Base-by-base conservation (phyloP, 2,797 vertebrate species). In the Enteromius fasciolatus region DNA sequence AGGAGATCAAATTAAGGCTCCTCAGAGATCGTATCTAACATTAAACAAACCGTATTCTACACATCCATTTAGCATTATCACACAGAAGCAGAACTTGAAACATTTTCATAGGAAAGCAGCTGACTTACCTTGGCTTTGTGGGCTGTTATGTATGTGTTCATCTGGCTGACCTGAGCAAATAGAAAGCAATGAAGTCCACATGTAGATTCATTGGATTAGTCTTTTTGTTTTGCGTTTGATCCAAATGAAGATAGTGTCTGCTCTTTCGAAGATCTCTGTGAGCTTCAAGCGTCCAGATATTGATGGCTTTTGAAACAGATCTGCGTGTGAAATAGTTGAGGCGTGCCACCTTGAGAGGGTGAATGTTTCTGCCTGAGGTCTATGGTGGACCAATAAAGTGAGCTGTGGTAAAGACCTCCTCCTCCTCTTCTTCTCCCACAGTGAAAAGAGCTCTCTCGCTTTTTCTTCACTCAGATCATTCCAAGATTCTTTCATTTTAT, bases 81-180 rank as follows among this genome's bases (percentile, higher is more conserved):
- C 1, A 18, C 36, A 72, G 25, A n/a, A 18, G 50, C 33, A n/a
- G 33, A n/a, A 57, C 57, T 1, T 57, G 4, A 41, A 79, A 57
- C 17, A 20, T 36, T 20, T 50, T 66, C 14, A 31, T 36, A 17
- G 25, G 14, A 20, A 11, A 63, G 6, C 20, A 73, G 44, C 14
- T 28, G 57, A 33, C 89, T 73, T 89, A 92, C 92, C 92, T 91
- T 91, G 88, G 90, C 90, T 88, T 87, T 89, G 76, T 88, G 82
- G 86, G 87, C 84, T 88, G 83, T 80, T 83, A 85, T 89, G 89
- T 89, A 78, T 90, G 84, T 89, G 89, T 91, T 92, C 91, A 93
- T 93, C 90, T 90, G 92, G 91, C 88, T 91, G 86, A 87, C 83
- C 76, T 87, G 84, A 77, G 83, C 81, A 86, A 86, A 75, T 80